These are phyloP conservation scores for Drosophila nigrodunni DNA, from an alignment of 1,140 invertebrate genomes.

Conservation along the genomic window DNA sequence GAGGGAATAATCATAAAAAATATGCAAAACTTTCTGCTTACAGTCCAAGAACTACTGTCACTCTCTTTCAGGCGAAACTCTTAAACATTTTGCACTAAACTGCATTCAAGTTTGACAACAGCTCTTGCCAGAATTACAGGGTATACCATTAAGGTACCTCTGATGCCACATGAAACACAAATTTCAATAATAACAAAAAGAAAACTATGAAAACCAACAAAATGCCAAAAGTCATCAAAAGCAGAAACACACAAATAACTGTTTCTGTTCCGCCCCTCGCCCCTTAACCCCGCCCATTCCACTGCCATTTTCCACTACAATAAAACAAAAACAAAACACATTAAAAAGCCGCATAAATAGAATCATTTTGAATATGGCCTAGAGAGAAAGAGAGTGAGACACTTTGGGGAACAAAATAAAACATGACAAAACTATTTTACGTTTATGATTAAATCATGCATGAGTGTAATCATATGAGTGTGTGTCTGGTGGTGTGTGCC, in stretches of 20 bases:
- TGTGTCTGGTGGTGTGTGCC: slow-evolving; percentile 15
- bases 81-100: too few relatives aligned
- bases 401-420: slow-evolving; percentile 33
- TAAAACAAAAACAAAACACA: slow-evolving; percentile 33
- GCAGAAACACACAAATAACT: slow-evolving; percentile 35
- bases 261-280: not conserved
- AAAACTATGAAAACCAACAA: slow-evolving; percentile 62
- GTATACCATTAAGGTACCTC: slow-evolving; percentile 3
- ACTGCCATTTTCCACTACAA: not conserved
- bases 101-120: not conserved
- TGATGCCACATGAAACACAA: not conserved
- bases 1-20: not conserved
- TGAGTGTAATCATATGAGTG: slow-evolving; percentile 8
- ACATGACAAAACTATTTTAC: slow-evolving; percentile 79
- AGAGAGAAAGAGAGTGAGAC: not conserved
- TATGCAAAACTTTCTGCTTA: too few relatives aligned
- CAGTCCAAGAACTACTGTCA: too few relatives aligned
- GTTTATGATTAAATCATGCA: slow-evolving; percentile 81
- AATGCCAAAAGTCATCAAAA: slow-evolving; percentile 73
- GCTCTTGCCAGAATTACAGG: not conserved
- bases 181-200: slow-evolving; percentile 7
- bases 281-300: slow-evolving; percentile 4
- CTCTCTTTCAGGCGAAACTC: too few relatives aligned
- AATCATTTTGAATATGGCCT: slow-evolving; percentile 52
- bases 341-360: slow-evolving; percentile 53